Conservation (phyloP, 2,113 vertebrate species). For the Paralichthys olivaceus region DNA sequence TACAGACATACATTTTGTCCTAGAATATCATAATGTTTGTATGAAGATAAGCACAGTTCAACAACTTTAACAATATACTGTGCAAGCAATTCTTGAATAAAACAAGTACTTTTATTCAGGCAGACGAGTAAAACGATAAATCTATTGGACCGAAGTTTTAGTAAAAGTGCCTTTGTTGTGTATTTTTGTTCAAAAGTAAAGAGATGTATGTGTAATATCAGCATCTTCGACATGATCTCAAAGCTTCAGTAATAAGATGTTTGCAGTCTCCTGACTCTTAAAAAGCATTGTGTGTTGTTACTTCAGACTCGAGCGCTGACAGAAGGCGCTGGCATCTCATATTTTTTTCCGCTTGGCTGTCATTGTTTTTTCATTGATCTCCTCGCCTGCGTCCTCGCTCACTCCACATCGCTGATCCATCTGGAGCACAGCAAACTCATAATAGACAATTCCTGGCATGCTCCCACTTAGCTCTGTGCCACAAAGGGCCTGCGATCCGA, state of each 20-base stretch:
- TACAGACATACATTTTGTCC: constrained; percentile 47
- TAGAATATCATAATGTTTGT: too few species aligned
- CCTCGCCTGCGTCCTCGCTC: constrained; percentile 18
- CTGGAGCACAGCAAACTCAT: constrained; percentile 53
- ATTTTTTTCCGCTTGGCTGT: constrained; percentile 8
- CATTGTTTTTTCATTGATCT: constrained; percentile 69
- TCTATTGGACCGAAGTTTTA: background rate
- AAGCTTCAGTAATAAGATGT: background rate
- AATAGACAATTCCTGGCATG: constrained; percentile 64
- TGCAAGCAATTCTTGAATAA: background rate
- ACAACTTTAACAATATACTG: background rate
- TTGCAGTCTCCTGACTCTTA: constrained; percentile 3
- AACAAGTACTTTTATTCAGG: too few species aligned
- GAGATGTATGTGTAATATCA: background rate
- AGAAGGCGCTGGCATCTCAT: constrained; percentile 32
- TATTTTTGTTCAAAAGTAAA: background rate
- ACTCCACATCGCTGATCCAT: constrained; percentile 40
- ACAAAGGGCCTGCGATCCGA: constrained; percentile 40
- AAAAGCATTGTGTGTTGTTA: constrained; percentile 19
- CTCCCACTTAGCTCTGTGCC: constrained; percentile 39
- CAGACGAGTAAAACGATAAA: background rate
- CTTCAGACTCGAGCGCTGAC: constrained; percentile 22
- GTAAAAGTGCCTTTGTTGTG: background rate
- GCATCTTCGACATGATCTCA: constrained; percentile 4
- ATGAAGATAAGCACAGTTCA: background rate